Percentiles rank a stretch among this genome's conserved stretches.
phyloP scores from a whole-genome alignment of 2,113 vertebrate species.

The Salvelinus namaycush region DNA sequence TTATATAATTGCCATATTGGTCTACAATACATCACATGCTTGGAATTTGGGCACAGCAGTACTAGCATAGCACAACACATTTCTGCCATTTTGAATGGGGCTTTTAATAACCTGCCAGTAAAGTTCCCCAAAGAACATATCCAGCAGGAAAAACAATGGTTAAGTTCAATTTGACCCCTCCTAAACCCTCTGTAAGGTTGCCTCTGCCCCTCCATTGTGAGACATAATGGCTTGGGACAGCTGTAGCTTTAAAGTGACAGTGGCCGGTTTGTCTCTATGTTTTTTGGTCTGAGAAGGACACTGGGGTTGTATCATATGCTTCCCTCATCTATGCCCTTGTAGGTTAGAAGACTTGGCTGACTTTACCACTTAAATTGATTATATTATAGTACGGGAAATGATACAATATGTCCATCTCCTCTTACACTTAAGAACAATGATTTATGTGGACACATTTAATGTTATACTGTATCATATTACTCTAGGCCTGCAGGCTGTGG shows the following conservation, averaged over 20 bases:
- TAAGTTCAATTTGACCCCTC: conserved; percentile 52
- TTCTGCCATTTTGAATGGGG: not conserved
- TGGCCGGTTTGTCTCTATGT: conserved; percentile 7
- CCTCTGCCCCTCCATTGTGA: conserved; percentile 46
- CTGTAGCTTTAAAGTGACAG: conserved; percentile 54
- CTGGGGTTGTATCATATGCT: conserved; percentile 16
- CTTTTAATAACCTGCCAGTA: not conserved
- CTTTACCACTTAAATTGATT: conserved; percentile 52
- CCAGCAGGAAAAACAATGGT: not conserved
- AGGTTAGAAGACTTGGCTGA: conserved; percentile 43
- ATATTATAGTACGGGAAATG: conserved; percentile 39
- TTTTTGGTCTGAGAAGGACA: not conserved
- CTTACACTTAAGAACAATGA: not conserved
- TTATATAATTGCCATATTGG: not conserved
- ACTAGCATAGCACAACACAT: not conserved
- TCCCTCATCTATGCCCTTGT: conserved; percentile 33
- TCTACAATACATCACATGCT: not conserved
- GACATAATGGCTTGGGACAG: conserved; percentile 59
- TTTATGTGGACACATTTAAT: not conserved
- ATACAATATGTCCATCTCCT: not conserved
- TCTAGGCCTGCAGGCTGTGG: not conserved
- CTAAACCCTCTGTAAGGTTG: conserved; percentile 39
- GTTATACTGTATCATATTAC: not conserved
- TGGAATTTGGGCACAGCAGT: not conserved
- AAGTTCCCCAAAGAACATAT: not conserved